These are phyloP conservation scores for Ctenodactylus gundi DNA, from an alignment of 2,113 vertebrate species.

Conservation along the genomic window DNA sequence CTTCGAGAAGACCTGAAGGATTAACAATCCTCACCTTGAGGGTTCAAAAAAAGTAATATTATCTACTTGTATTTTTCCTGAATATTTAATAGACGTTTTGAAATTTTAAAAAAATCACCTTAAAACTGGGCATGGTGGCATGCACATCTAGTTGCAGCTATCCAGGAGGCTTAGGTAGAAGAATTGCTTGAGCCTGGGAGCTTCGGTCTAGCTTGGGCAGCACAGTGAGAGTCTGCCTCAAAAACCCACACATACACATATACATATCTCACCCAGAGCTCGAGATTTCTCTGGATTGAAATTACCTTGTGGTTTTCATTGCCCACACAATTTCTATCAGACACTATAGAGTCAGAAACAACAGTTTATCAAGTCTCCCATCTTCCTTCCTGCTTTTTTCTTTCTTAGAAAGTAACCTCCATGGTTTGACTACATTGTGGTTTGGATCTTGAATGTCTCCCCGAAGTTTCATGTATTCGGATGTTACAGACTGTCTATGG, in stretches of 20 bases:
- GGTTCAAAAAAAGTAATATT: background rate
- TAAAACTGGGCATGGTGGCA: background rate
- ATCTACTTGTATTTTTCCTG: background rate
- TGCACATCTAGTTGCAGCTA: background rate
- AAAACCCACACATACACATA: too few species aligned
- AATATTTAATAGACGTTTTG: background rate
- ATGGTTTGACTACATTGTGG: too few species aligned
- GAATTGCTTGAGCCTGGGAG: background rate
- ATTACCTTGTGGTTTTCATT: background rate
- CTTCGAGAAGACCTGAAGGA: background rate
- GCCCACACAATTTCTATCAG: constrained; percentile 10
- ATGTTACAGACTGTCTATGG: too few species aligned
- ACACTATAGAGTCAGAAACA: constrained; percentile 34
- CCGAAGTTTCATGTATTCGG: too few species aligned
- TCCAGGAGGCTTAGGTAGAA: background rate
- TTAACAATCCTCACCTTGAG: background rate
- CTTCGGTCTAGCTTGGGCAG: background rate
- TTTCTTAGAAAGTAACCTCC: background rate
- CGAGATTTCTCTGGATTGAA: constrained; percentile 35
- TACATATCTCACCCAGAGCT: background rate
- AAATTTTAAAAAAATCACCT: background rate
- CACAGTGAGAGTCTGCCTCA: background rate
- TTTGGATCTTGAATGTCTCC: too few species aligned
- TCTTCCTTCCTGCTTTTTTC: background rate
- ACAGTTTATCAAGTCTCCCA: constrained; percentile 24